Base-by-base conservation (phyloP, 2,888 invertebrate genomes). In the Teleiodes luculella region DNA sequence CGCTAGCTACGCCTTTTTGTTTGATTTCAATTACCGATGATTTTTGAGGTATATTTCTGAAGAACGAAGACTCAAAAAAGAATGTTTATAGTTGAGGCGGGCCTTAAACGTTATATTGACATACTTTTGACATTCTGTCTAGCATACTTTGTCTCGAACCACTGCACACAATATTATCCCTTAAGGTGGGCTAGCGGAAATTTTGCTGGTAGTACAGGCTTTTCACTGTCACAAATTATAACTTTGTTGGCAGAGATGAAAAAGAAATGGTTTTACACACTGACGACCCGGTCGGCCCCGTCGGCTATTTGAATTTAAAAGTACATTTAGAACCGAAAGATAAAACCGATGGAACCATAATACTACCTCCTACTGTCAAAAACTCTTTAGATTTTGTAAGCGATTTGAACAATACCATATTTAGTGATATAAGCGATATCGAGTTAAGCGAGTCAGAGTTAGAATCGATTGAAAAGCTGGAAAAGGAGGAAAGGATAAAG, bases 251-350 rank as follows among this genome's bases (percentile, higher is more conserved):
- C 87, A 96, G 96, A 76, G 96, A 96, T 82, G 94, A 96, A 69
- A 94, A 93, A 67, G 96, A 98, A 90, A 92, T 94, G 68, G 93
- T 98, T 56, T 92, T 96, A 63, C 97, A 97, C 78, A 95, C 98
- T 18, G 94, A 96, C 69, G 97, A 98, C 90, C 94, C 96, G 1
- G 94, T 99, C 73, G 97, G 98, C 28, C 96, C 98, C 6, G 98
- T 98, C 52, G 98, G 97, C 31, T 99, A 97, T 82, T 90, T 99
- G 55, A 97, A 96, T 82, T 93, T 99, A 65, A 95, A 95, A 83
- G 84, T 98, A 59, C 95, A 94, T 70, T 90, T 98, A 68, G 95
- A 95, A 83, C 77, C 90, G 52, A 94, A 94, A 82, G 85, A 91
- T 16, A 86, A 87, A 50, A 74, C 73, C 52, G 74, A 77, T 37